Percentiles rank a stretch among this genome's conserved stretches.
These are phyloP conservation scores for Pheosia gnoma DNA, from an alignment of 2,888 invertebrate species.

Conservation along the genomic window DNA sequence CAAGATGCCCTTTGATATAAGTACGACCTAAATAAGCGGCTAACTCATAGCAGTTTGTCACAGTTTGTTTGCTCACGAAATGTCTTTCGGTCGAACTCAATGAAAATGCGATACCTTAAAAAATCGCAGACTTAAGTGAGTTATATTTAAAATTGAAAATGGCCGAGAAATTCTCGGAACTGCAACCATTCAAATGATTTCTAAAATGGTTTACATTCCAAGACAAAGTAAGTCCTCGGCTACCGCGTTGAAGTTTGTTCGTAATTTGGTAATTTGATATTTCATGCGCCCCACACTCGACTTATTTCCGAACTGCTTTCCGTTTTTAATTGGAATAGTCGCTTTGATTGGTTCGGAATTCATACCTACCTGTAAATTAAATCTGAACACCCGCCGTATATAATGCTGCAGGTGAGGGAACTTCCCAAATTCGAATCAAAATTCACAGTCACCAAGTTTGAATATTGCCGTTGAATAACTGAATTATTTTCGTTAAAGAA, in stretches of 20 bases:
- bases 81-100: too few species aligned
- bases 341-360: neutral
- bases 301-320: neutral
- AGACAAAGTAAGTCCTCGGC: neutral
- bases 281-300: neutral
- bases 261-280: neutral
- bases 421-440: neutral
- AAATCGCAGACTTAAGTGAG: too few species aligned
- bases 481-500: too few species aligned
- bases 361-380: neutral
- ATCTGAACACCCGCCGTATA: neutral
- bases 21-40: too few species aligned
- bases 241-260: neutral
- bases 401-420: neutral
- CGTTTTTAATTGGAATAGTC: conserved; percentile 3
- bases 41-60: too few species aligned
- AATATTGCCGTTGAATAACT: too few species aligned
- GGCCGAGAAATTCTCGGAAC: too few species aligned
- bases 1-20: too few species aligned
- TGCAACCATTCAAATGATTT: too few species aligned
- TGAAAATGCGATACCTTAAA: too few species aligned
- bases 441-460: neutral
- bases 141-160: too few species aligned
- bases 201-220: neutral
- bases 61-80: too few species aligned